These are phyloP conservation scores for Vanessa cardui DNA, from an alignment of 2,888 invertebrate species.

Conservation along the genomic window DNA sequence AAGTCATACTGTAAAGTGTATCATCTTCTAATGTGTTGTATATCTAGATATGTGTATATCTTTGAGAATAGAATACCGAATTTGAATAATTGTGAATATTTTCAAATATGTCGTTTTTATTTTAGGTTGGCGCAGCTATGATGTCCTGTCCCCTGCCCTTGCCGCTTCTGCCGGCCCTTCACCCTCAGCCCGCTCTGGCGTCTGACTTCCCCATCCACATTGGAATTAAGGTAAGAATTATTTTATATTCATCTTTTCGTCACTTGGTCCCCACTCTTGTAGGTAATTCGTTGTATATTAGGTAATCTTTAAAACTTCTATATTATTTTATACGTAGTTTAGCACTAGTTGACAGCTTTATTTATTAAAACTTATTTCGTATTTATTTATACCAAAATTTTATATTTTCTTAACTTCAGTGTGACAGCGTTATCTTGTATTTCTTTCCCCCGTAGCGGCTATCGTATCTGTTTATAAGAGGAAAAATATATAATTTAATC, in stretches of 20 bases:
- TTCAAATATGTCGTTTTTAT: constrained; percentile 11
- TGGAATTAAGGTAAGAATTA: constrained; percentile 83
- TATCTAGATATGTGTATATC: no score
- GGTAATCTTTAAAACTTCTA: no score
- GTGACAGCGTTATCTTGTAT: constrained; percentile 4
- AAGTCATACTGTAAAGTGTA: no score
- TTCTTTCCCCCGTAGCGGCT: constrained; percentile 19
- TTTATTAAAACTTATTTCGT: no score
- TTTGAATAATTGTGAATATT: not conserved
- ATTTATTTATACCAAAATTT: no score
- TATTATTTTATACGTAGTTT: no score
- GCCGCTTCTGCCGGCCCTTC: constrained; percentile 84
- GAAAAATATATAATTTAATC: constrained; percentile 76
- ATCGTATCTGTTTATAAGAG: constrained; percentile 48
- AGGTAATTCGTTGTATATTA: no score
- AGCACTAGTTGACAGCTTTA: no score
- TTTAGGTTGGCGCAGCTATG: constrained; percentile 82
- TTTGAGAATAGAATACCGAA: no score
- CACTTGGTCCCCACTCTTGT: not conserved
- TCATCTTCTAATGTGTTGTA: no score
- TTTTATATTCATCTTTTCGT: not conserved
- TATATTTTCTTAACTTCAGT: not conserved
- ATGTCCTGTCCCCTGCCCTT: constrained; percentile 87
- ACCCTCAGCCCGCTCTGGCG: constrained; percentile 81
- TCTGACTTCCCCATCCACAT: constrained; percentile 85